Conservation (phyloP, 2,888 invertebrate species). For the Chrysomela aeneicollis region DNA sequence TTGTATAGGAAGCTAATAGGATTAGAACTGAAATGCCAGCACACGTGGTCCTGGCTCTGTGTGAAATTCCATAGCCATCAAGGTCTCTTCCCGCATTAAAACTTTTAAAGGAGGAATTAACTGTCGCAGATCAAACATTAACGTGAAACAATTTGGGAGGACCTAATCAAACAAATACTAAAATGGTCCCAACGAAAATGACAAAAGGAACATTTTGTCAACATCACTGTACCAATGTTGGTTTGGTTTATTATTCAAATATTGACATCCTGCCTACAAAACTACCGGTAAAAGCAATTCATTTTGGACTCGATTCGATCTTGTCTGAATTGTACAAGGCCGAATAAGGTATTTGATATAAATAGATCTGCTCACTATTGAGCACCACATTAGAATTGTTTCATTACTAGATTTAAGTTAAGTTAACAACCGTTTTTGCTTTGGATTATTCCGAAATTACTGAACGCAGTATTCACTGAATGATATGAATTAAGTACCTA, state of each 20-base stretch:
- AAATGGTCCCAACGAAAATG: slow-evolving; percentile 31
- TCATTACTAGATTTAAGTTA: no score
- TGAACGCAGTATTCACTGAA: no score
- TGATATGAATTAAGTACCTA: no score
- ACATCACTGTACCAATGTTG: slow-evolving; percentile 36
- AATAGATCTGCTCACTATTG: no score
- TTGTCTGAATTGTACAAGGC: not conserved
- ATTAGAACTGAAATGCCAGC: slow-evolving; percentile 25
- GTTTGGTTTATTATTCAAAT: slow-evolving; percentile 33
- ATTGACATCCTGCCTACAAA: slow-evolving; percentile 34
- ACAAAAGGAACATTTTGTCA: slow-evolving; percentile 40
- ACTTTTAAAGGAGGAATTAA: slow-evolving; percentile 15
- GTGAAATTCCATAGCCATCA: slow-evolving; percentile 7
- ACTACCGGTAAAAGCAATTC: slow-evolving; percentile 22
- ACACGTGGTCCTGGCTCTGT: slow-evolving; percentile 29
- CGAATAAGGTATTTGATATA: not conserved
- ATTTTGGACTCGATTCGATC: not conserved
- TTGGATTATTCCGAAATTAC: no score
- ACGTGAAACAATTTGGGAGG: slow-evolving; percentile 23
- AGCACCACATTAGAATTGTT: no score
- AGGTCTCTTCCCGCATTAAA: not conserved
- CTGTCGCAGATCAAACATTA: slow-evolving; percentile 25
- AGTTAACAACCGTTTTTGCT: no score
- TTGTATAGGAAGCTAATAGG: slow-evolving; percentile 27
- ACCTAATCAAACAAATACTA: slow-evolving; percentile 46